A percentile compares a stretch with the other conserved stretches of the same genome.
These are phyloP conservation scores for Dipodomys stephensi DNA, from an alignment of 2,113 vertebrate genomes.

Conservation along the genomic window DNA sequence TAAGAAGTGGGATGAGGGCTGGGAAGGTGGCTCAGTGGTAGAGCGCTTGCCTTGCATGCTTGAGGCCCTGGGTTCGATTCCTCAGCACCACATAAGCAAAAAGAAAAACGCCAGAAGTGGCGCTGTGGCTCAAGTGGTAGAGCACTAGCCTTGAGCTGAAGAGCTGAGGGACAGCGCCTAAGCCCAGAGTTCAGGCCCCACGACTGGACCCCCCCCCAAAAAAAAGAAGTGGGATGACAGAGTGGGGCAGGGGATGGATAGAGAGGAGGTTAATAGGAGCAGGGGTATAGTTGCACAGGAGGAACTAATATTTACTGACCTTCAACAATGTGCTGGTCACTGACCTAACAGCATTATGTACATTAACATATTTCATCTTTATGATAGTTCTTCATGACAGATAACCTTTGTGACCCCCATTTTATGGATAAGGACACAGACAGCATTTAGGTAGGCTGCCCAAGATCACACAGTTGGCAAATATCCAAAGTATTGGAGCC, in stretches of 20 bases:
- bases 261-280: not conserved
- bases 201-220: no score
- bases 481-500: not conserved
- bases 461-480: not conserved
- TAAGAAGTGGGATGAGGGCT: not conserved
- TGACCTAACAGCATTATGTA: not conserved
- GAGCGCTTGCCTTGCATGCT: no score
- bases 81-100: no score
- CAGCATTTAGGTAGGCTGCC: not conserved
- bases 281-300: not conserved
- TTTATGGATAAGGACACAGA: not conserved
- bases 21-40: no score
- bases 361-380: not conserved
- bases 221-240: not conserved
- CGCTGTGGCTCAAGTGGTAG: no score
- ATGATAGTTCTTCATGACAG: not conserved
- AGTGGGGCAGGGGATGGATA: not conserved
- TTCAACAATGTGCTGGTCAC: not conserved
- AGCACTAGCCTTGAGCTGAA: no score
- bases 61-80: no score
- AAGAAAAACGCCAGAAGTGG: no score
- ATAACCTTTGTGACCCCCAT: not conserved
- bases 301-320: not conserved
- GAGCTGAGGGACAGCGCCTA: no score
- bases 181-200: no score